Evolutionary conservation across 2,113 vertebrate genomes (phyloP).

Genomic region (Toxostoma redivivum): DNA sequence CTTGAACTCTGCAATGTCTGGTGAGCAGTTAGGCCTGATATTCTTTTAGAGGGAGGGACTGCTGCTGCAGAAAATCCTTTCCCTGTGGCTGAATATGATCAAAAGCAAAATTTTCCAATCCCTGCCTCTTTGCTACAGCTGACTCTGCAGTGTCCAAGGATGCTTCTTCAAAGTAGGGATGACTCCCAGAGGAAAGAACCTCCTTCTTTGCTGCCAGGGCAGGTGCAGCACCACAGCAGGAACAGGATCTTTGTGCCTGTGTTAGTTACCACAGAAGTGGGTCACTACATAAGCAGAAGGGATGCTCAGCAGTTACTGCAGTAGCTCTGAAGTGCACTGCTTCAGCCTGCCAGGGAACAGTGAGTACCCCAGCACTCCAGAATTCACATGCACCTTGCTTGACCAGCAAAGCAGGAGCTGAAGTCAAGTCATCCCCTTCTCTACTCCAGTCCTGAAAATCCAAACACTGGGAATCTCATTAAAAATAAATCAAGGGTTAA

Average conservation of each 20-base stretch:
- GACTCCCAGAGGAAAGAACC: neutral
- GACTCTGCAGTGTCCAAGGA: neutral
- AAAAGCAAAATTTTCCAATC: neutral
- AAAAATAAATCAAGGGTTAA: neutral
- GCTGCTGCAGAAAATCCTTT: neutral
- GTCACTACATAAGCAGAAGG: neutral
- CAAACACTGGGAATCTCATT: neutral
- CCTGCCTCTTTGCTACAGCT: neutral
- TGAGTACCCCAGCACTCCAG: neutral
- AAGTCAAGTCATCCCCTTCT: neutral
- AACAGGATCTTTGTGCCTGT: neutral
- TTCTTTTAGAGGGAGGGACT: neutral
- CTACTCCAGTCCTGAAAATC: neutral
- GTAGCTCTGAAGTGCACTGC: neutral
- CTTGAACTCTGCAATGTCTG: neutral
- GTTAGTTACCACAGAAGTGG: neutral
- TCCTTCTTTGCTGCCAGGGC: neutral
- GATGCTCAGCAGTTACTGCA: neutral
- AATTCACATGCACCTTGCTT: accelerated
- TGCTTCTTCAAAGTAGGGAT: neutral
- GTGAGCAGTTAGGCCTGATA: neutral
- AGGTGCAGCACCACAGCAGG: neutral
- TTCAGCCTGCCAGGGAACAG: neutral
- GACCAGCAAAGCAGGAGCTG: neutral
- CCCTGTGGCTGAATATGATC: neutral